Evolutionary conservation across 2,113 vertebrate species (phyloP), one percentile per base, ranked within the genome.

Genomic region (Empidonax traillii): DNA sequence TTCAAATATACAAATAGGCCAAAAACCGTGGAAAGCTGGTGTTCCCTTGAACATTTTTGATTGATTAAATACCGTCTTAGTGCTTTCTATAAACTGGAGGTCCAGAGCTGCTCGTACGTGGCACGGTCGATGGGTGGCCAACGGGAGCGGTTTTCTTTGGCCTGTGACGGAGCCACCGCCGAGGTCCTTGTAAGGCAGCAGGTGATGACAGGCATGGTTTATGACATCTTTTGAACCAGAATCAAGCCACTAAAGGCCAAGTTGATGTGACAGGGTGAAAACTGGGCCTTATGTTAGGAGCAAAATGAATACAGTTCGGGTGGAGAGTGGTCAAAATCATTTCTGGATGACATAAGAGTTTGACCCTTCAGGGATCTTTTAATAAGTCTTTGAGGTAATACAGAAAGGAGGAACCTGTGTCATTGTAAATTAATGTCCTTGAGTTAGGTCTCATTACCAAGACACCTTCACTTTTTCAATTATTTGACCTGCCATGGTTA

Each of bases 161-260:
- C 89, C 91, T 94, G 25, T 78, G 94, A 79, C 86, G 74, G 73
- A 80, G 81, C 84, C 85, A 78, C 82, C 13, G 7, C 66, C 87
- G 96, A 96, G 90, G 52, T 89, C 97, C 90, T 30, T 96, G 95
- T 68, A 78, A 92, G 71, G 61, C 95, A 96, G 91, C 97, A 98
- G 96, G 96, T 94, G 97, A 91, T 94, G 94, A 97, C 96, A 96
- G 76, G 89, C 63, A 6, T 85, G 93, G 82, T 91, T 96, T 94
- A 47, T 91, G 95, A 95, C 96, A 95, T 95, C 95, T 97, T 95
- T 85, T 94, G 93, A 94, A 97, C 88, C 63, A 77, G 87, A 93
- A 94, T 96, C 79, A 96, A 93, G 72, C 73, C 85, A 72, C 61
- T 88, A 59, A 93, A 44, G 68, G 96, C 95, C 89, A 95, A 76